Base-by-base conservation (phyloP, 2,888 invertebrate species). In the Drosophila nr. fundita region DNA sequence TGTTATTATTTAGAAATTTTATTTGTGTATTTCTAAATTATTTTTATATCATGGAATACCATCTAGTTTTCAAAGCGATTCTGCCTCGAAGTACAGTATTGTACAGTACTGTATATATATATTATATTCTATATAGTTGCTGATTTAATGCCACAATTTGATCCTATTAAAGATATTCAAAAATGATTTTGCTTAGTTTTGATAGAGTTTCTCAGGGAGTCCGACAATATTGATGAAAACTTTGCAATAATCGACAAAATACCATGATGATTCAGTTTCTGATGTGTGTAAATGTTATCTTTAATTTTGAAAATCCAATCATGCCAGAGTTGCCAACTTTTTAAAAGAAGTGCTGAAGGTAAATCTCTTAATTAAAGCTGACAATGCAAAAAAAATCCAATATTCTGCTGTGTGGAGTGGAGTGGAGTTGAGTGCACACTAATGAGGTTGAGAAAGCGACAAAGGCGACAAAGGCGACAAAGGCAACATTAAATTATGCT, bases 401-500 rank as follows among this genome's bases (percentile, higher is more conserved):
- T 30, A 49, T 55, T 2, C 15, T 4, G 30, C 11, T 38, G 10
- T 38, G 13, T 10, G 38, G 0, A 11, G 42, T 1, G 11, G n/a
- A 10, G 40, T n/a, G 4, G 21, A 13, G 45, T 13, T 15, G 21
- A 2, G 34, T 32, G 24, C 6, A 18, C 15, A 18, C 34, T 34
- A 45, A 49, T 40, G 50, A 57, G 48, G 10, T 21, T 32, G n/a
- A 32, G 7, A 42, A 38, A 48, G 8, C n/a, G 42, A 61, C 24
- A 64, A 3, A 29, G 32, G 30, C 30, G 30, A 30, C 24, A 24
- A 1, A 24, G 24, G n/a, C 24, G 58, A 34, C 4, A 53, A 27
- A 63, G 50, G 30, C 48, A 55, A 36, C 40, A 73, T 89, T 68
- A 68, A 74, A 67, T 70, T 73, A 61, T 71, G 83, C 89, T 80